Conservation (phyloP, 2,797 vertebrate species). For the Cheirogaleus major region DNA sequence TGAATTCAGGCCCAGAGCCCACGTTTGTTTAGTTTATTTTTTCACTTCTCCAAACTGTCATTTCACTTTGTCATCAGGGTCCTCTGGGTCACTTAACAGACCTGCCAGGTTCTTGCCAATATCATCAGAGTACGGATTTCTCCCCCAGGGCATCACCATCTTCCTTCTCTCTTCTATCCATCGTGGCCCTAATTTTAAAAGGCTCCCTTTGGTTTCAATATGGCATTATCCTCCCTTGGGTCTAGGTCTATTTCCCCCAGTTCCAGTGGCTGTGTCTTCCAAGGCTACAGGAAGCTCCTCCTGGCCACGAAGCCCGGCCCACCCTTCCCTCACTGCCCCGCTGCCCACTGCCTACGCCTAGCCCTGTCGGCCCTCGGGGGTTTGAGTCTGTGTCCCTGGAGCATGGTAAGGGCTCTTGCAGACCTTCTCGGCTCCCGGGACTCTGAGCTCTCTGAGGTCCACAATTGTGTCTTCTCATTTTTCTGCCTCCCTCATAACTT, state of each 20-base stretch:
- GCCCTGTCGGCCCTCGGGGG: rapidly evolving
- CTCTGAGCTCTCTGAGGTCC: background rate
- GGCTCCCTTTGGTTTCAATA: background rate
- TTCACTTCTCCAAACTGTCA: background rate
- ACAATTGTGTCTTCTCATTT: background rate
- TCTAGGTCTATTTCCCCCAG: background rate
- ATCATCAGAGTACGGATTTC: background rate
- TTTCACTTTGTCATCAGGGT: background rate
- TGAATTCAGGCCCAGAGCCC: background rate
- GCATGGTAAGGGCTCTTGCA: background rate
- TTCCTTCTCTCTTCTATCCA: background rate
- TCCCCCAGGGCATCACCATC: rapidly evolving
- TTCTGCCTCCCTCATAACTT: background rate
- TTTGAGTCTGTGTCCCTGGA: background rate
- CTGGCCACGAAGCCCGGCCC: rapidly evolving
- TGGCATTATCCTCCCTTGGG: background rate
- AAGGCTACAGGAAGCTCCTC: too few species aligned
- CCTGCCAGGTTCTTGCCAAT: background rate
- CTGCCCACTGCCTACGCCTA: rapidly evolving
- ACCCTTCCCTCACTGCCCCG: rapidly evolving
- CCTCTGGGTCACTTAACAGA: background rate
- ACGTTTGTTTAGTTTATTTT: background rate
- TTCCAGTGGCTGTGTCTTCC: rapidly evolving
- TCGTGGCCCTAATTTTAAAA: background rate
- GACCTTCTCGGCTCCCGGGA: background rate